A percentile compares a stretch with the other conserved stretches of the same genome.
These are phyloP conservation scores for Gymnarchus niloticus DNA, from an alignment of 2,113 vertebrate species.

Conservation along the genomic window DNA sequence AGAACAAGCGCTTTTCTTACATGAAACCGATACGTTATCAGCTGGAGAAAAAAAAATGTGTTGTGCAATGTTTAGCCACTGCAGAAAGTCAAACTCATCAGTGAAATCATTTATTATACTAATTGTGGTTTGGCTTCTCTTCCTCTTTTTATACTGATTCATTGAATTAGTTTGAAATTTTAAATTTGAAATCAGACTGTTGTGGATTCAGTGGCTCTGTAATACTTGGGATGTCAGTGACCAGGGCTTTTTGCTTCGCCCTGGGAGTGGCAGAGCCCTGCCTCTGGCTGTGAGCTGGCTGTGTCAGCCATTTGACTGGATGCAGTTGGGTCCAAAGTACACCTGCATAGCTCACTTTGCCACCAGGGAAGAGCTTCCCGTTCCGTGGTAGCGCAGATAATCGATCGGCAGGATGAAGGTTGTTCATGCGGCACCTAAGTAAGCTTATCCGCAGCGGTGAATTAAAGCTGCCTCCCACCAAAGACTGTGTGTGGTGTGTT, in stretches of 20 bases:
- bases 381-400: neutral
- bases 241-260: neutral
- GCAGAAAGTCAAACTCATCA: neutral
- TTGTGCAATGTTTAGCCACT: neutral
- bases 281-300: neutral
- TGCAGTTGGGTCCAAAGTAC: slow-evolving; percentile 21
- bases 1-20: neutral
- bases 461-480: neutral
- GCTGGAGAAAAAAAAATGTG: neutral
- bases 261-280: neutral
- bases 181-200: neutral
- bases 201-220: neutral
- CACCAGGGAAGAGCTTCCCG: neutral
- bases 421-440: neutral
- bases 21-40: neutral
- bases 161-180: neutral
- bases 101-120: neutral
- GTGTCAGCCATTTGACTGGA: neutral
- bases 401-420: neutral
- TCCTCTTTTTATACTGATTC: neutral
- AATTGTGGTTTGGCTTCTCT: neutral
- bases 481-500: neutral
- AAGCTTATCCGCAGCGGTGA: neutral
- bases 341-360: neutral
- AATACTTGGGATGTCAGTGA: neutral